phyloP scores from a whole-genome alignment of 1,140 invertebrate species.

The Akabosia matsudoensis region DNA sequence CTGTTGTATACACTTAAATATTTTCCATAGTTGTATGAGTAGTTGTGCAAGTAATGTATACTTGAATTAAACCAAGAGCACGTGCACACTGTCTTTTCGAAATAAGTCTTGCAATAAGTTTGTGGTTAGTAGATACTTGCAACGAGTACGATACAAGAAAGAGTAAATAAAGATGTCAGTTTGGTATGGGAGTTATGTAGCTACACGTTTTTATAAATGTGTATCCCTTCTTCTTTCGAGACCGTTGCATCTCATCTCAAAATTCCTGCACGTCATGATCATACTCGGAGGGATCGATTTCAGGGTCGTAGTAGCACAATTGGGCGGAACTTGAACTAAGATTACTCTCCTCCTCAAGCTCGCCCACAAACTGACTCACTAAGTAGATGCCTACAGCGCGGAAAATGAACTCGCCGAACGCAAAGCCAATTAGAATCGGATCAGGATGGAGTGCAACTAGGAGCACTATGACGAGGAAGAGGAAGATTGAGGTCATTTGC shows the following conservation, averaged over 20 bases:
- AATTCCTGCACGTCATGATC: conserved; percentile 12
- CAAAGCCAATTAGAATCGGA: conserved; percentile 23
- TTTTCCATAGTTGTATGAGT: too few relatives aligned
- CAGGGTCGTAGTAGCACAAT: conserved; percentile 35
- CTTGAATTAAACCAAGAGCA: too few relatives aligned
- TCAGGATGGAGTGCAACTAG: conserved; percentile 26
- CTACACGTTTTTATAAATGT: too few relatives aligned
- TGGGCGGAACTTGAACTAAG: conserved; percentile 29
- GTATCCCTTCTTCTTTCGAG: not conserved
- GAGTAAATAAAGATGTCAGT: too few relatives aligned
- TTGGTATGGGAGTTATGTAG: too few relatives aligned
- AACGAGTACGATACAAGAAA: too few relatives aligned
- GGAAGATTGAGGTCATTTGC: conserved; percentile 37
- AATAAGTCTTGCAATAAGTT: too few relatives aligned
- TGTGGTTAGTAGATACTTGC: too few relatives aligned
- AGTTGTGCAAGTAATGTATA: too few relatives aligned
- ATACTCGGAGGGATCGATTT: not conserved
- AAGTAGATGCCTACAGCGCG: conserved; percentile 36
- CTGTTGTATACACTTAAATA: too few relatives aligned
- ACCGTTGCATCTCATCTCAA: not conserved
- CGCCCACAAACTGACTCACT: conserved; percentile 35
- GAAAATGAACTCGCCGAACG: conserved; percentile 34
- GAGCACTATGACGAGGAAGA: conserved; percentile 33
- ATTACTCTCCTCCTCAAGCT: conserved; percentile 37
- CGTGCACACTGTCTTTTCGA: too few relatives aligned